These are phyloP conservation scores for Struthio camelus DNA, from an alignment of 2,113 vertebrate genomes.

Conservation along the genomic window DNA sequence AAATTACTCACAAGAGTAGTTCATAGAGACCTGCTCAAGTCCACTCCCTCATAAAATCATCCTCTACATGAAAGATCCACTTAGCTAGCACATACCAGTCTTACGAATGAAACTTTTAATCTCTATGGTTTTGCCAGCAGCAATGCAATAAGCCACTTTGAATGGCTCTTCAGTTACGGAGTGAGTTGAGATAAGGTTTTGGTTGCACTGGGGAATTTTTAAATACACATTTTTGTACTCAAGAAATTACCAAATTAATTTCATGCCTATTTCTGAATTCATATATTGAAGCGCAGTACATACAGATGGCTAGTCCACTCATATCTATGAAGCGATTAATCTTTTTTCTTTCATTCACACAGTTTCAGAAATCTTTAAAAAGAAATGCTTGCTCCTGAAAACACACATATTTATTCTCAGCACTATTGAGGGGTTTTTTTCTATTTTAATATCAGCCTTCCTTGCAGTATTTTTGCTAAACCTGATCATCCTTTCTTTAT, in stretches of 20 bases:
- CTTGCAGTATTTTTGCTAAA: not conserved
- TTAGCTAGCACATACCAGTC: not conserved
- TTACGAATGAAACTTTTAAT: not conserved
- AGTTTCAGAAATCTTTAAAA: not conserved
- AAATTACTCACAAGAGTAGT: not conserved
- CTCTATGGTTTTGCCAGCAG: not conserved
- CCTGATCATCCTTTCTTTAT: constrained; percentile 9
- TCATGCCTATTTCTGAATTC: constrained; percentile 4
- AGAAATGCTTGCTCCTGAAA: not conserved
- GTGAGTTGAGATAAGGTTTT: not conserved
- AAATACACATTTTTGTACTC: not conserved
- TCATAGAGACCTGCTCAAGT: not conserved
- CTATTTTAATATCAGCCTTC: not conserved
- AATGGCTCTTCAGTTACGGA: not conserved
- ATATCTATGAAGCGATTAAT: not conserved
- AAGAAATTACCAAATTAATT: not conserved
- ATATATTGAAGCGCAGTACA: not conserved
- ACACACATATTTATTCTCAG: not conserved
- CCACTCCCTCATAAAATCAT: not conserved
- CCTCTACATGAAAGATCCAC: not conserved
- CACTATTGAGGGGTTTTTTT: not conserved
- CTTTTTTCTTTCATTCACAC: not conserved
- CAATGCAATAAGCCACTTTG: not conserved
- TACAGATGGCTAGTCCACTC: not conserved
- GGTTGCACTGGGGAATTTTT: not conserved